These are phyloP conservation scores for Tachina grossa DNA, from an alignment of 2,888 invertebrate genomes.

Conservation along the genomic window DNA sequence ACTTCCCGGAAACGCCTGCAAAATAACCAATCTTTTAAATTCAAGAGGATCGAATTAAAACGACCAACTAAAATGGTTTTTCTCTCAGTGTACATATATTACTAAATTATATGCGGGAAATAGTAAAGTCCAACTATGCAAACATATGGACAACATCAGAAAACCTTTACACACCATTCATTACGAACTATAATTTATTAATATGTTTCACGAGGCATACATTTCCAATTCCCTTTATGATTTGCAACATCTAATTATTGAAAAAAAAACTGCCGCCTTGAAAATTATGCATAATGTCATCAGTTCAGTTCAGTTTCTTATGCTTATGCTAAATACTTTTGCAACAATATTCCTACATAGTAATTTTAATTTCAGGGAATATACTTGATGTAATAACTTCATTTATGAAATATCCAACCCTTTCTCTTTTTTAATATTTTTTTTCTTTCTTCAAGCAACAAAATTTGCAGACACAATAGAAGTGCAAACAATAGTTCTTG, in stretches of 20 bases:
- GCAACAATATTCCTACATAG: conserved; percentile 37
- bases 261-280: conserved; percentile 23
- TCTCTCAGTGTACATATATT: no score
- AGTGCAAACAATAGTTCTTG: conserved; percentile 41
- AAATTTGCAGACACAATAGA: conserved; percentile 62
- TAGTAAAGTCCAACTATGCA: no score
- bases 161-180: neutral
- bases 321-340: conserved; percentile 18
- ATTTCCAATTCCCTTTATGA: conserved; percentile 26
- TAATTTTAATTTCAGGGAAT: conserved; percentile 69
- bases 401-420: conserved; percentile 65
- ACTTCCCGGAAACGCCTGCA: no score
- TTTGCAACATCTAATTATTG: conserved; percentile 52
- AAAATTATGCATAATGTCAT: conserved; percentile 53
- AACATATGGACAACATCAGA: neutral
- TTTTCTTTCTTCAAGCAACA: conserved; percentile 28
- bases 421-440: neutral
- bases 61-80: no score
- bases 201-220: conserved; percentile 37
- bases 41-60: no score
- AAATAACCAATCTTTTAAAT: no score
- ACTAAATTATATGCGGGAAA: no score
- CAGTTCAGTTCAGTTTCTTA: neutral
- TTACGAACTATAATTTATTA: conserved; percentile 39
- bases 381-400: conserved; percentile 71